Base-by-base conservation (phyloP, 1,140 invertebrate genomes). In the Hylaeus volcanicus region DNA sequence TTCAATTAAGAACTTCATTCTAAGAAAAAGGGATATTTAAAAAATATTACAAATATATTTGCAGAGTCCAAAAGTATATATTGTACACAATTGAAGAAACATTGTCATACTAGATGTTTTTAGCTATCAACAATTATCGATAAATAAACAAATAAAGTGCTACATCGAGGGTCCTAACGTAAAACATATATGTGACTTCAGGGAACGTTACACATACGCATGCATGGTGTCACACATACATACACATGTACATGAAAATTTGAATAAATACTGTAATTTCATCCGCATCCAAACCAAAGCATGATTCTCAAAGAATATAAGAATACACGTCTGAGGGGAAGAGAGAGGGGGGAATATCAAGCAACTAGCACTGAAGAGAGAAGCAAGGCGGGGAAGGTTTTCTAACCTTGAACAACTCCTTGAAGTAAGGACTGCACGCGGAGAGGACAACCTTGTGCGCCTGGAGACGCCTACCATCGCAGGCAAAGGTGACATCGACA, bases 401-500 rank as follows among this genome's bases (percentile, higher is more conserved):
- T 92, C 94, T 94, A 95, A 96, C 96, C 95, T 96, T 96, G 94
- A 96, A 96, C 89, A 97, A 94, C 94, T 96, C 96, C 94, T 96
- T 96, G 94, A 96, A 96, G 94, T 96, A 96, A 89, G 96, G 96
- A 94, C 96, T 96, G 94, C 96, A 96, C 76, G 96, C 96, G 72
- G 96, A 96, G 81, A 97, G 94, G 85, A 97, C 96, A 90, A 97
- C 96, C 95, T 96, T 96, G 94, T 97, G 96, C 83, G 96, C 97
- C 90, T 96, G 95, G 87, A 96, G 94, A 90, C 95, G 94, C 91
- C 95, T 95, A 86, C 96, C 96, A 88, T 97, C 96, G 92, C 96
- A 97, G 86, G 96, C 96, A 90, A 97, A 95, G 83, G 96, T 97
- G 90, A 97, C 96, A 94, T 97, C 97, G 88, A 97, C 96, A 92